Evolutionary conservation across 2,888 invertebrate genomes (phyloP).

Genomic region (Ormyrus labotus): DNA sequence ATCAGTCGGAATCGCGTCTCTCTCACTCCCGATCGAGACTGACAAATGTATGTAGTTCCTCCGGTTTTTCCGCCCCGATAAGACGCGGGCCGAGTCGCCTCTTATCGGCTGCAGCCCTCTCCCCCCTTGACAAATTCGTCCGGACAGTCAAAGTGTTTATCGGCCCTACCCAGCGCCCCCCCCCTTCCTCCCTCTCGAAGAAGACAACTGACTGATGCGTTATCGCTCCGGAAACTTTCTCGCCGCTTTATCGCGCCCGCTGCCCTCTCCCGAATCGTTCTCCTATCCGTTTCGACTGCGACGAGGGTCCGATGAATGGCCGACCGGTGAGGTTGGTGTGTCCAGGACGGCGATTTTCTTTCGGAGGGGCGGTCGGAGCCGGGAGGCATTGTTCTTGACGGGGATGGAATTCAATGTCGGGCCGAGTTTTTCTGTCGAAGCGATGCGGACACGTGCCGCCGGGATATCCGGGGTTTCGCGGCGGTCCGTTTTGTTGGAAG

Average conservation of each 20-base stretch:
- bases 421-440: conserved; percentile 18
- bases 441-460: conserved; percentile 35
- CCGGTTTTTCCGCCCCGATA: conserved; percentile 30
- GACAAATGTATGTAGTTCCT: not conserved
- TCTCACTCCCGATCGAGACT: too few relatives aligned
- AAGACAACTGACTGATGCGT: conserved; percentile 24
- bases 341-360: conserved; percentile 4
- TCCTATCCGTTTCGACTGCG: conserved; percentile 11
- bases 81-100: conserved; percentile 1
- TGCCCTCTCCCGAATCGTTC: not conserved
- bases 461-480: too few relatives aligned
- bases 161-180: not conserved
- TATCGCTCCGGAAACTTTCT: conserved; percentile 35
- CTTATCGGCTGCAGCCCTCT: not conserved
- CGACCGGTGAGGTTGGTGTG: not conserved
- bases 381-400: conserved; percentile 33
- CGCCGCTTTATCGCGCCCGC: conserved; percentile 3
- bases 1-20: too few relatives aligned
- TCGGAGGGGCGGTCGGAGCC: not conserved
- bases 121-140: conserved; percentile 42
- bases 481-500: not conserved
- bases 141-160: conserved; percentile 45
- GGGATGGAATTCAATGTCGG: conserved; percentile 45
- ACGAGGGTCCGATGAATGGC: not conserved
- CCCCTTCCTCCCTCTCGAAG: not conserved